Conservation (phyloP, 1,140 invertebrate genomes). For the Oscheius sp. region DNA sequence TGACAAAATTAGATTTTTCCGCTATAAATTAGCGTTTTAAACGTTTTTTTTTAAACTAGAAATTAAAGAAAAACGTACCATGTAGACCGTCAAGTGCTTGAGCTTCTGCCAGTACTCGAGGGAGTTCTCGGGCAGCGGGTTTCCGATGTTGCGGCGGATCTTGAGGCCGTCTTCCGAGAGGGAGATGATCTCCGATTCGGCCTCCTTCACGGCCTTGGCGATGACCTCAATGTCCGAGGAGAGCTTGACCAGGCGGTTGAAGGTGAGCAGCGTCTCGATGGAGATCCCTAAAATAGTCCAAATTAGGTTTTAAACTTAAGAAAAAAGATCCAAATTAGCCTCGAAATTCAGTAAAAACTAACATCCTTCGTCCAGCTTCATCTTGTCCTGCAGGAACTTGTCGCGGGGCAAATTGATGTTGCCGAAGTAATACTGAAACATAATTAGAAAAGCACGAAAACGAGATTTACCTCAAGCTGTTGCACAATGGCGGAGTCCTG, state of each 20-base stretch:
- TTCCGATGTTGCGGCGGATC: constrained; percentile 74
- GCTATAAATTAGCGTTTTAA: constrained; percentile 5
- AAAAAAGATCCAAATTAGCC: not conserved
- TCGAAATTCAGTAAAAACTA: constrained; percentile 57
- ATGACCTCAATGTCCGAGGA: constrained; percentile 73
- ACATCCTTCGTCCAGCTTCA: constrained; percentile 82
- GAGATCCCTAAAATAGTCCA: constrained; percentile 70
- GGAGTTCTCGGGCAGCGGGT: constrained; percentile 79
- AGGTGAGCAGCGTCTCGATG: constrained; percentile 78
- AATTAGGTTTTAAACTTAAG: not conserved
- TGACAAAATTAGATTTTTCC: not conserved
- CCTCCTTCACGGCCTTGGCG: constrained; percentile 70
- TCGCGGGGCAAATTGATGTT: constrained; percentile 84
- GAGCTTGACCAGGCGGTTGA: constrained; percentile 78
- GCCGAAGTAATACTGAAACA: constrained; percentile 74
- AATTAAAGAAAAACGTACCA: constrained; percentile 57
- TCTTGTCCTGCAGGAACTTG: constrained; percentile 81
- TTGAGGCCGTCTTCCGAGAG: constrained; percentile 78
- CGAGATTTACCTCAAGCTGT: constrained; percentile 16
- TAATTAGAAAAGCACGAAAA: too few species aligned
- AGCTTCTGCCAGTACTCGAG: constrained; percentile 78
- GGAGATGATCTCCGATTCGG: constrained; percentile 74
- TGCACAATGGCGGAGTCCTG: constrained; percentile 8
- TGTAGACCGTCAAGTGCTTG: constrained; percentile 75
- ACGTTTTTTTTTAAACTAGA: constrained; percentile 34